These are phyloP conservation scores for Xanthorhoe designata DNA, from an alignment of 2,888 invertebrate species.

Conservation along the genomic window DNA sequence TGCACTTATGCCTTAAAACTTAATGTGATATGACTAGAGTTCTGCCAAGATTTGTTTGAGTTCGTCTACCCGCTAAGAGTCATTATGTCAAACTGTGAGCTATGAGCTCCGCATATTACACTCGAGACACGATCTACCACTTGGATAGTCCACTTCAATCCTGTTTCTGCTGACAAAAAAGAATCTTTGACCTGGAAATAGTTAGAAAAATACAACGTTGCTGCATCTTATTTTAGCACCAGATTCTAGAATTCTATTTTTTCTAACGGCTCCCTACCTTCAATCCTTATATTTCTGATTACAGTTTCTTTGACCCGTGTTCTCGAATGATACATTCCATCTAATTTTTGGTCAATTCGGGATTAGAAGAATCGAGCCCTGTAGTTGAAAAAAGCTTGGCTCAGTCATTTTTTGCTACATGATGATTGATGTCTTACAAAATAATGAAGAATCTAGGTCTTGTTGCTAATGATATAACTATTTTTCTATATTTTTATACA, in stretches of 20 bases:
- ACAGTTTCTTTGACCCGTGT: too few species aligned
- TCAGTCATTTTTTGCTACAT: too few species aligned
- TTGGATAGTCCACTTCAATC: constrained; percentile 24
- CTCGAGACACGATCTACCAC: constrained; percentile 30
- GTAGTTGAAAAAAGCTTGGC: too few species aligned
- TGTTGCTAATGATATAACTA: too few species aligned
- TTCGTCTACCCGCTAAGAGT: constrained; percentile 22
- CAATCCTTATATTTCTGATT: background rate
- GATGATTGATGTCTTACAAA: too few species aligned
- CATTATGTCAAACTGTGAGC: constrained; percentile 18
- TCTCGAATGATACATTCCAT: too few species aligned
- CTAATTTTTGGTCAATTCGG: too few species aligned
- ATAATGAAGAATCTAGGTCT: too few species aligned
- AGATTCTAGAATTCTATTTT: background rate
- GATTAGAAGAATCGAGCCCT: too few species aligned
- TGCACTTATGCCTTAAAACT: background rate
- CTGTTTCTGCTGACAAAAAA: constrained; percentile 22
- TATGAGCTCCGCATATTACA: constrained; percentile 17
- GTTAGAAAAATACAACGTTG: background rate
- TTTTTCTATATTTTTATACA: too few species aligned
- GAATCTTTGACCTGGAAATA: constrained; percentile 17
- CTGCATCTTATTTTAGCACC: background rate
- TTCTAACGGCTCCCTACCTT: background rate
- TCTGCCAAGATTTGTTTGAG: constrained; percentile 6
- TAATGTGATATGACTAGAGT: background rate